Evolutionary conservation across 2,797 vertebrate species (phyloP), one percentile per base, ranked within the genome.

Genomic region (Tapirus indicus): DNA sequence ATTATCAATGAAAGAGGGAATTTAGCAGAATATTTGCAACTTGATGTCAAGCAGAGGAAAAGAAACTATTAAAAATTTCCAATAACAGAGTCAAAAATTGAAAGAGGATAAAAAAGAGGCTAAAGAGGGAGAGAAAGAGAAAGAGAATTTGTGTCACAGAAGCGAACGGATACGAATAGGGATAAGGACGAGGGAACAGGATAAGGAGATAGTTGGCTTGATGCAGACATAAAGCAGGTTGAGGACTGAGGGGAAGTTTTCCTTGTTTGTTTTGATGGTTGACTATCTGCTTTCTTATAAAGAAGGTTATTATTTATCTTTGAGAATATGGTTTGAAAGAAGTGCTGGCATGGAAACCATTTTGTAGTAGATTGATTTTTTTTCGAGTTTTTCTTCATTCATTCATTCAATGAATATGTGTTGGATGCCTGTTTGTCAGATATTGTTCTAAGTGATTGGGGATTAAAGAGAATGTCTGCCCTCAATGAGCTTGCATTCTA

Each of bases 11-110:
- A 78, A 77, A 91, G 41, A 94, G 3, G 35, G 25, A 35, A 12
- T 74, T 89, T 64, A 84, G 25, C 21, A 64, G 47, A 95, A 78
- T 5, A 86, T 69, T 94, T 92, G 64, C 25, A 68, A 88, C 14
- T 60, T 94, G 25, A 62, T 23, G 7, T n/a, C 27, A 78, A 88
- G 16, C 6, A 95, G 35, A 75, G 17, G 71, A 84, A 91, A 56
- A 44, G 6, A 82, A 49, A 17, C 16, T 17, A 29, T 62, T 62
- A 58, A 64, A 86, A 71, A 47, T 49, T 88, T 7, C 23, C 25
- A 69, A 88, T 6, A 49, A 72, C 7, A 92, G n/a, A 71, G 10
- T 88, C 9, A 69, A 75, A 66, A 80, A 56, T 47, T 41, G n/a
- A 66, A 18, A 68, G 18, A 18, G 35, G 20, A 56, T 68, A 6